A percentile compares a stretch with the other conserved stretches of the same genome.
Evolutionary conservation across 1,140 invertebrate genomes (phyloP).

Genomic region (Cotesia glomerata): DNA sequence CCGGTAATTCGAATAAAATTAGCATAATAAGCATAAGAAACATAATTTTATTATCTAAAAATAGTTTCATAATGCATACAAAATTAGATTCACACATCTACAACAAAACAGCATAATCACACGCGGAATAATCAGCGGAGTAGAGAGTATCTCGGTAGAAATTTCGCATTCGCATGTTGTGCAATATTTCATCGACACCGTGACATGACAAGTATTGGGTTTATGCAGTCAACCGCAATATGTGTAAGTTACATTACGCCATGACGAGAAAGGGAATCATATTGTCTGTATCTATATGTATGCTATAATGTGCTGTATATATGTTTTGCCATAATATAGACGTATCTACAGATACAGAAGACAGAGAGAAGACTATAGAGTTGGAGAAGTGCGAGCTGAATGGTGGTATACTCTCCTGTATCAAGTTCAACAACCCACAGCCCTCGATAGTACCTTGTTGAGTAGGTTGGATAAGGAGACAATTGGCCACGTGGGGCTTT

Average conservation of each 20-base stretch:
- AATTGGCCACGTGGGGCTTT: constrained; percentile 13
- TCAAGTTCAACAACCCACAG: constrained; percentile 24
- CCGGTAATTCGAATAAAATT: too few relatives aligned
- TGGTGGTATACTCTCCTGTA: constrained; percentile 9
- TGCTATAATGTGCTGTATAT: too few relatives aligned
- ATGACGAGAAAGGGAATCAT: neutral
- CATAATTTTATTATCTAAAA: too few relatives aligned
- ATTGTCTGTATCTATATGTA: neutral
- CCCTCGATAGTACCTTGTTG: neutral
- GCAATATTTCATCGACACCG: constrained; percentile 3
- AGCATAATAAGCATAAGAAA: too few relatives aligned
- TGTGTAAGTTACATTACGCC: neutral
- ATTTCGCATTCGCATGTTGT: constrained; percentile 4
- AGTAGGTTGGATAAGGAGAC: constrained; percentile 2
- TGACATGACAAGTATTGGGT: constrained; percentile 2
- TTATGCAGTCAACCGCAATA: neutral
- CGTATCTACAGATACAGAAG: neutral
- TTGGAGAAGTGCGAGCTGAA: neutral
- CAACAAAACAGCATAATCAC: too few relatives aligned
- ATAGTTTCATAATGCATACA: too few relatives aligned
- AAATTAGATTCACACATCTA: too few relatives aligned
- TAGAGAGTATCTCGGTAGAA: neutral
- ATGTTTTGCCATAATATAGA: too few relatives aligned
- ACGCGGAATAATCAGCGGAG: neutral
- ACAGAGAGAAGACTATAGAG: neutral